phyloP scores from a whole-genome alignment of 2,113 vertebrate species.

The Pandion haliaetus region DNA sequence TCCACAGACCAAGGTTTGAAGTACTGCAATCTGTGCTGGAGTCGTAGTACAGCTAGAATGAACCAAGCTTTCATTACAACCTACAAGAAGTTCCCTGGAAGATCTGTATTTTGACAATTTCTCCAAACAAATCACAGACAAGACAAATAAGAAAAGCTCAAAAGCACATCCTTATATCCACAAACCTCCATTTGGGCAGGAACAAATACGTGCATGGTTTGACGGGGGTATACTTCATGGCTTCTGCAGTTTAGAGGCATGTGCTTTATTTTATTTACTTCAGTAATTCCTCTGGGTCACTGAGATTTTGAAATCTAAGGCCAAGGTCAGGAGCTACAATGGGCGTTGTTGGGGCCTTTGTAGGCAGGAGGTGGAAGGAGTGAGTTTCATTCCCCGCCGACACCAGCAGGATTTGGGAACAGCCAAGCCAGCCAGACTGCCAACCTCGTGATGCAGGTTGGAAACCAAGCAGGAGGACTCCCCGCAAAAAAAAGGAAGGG shows the following conservation, averaged over 20 bases:
- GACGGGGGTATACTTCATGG: background rate
- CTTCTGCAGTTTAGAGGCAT: background rate
- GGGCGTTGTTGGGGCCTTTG: background rate
- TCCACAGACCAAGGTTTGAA: background rate
- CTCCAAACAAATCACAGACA: background rate
- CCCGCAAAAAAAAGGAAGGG: background rate
- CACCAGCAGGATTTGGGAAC: background rate
- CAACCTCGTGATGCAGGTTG: background rate
- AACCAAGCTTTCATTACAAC: background rate
- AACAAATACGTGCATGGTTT: background rate
- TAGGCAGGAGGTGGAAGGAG: constrained; percentile 3
- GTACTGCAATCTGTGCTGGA: background rate
- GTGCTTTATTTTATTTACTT: background rate
- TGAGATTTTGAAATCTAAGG: constrained; percentile 31
- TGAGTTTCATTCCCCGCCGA: background rate
- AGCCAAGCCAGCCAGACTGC: background rate
- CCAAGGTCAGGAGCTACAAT: background rate
- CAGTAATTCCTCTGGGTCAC: background rate
- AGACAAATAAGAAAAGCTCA: background rate
- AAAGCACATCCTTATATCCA: background rate
- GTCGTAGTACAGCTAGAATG: background rate
- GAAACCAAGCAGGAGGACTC: background rate
- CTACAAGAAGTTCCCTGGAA: background rate
- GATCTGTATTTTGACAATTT: background rate
- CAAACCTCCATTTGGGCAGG: background rate